phyloP scores from a whole-genome alignment of 2,888 invertebrate species.

The Acronicta alni region DNA sequence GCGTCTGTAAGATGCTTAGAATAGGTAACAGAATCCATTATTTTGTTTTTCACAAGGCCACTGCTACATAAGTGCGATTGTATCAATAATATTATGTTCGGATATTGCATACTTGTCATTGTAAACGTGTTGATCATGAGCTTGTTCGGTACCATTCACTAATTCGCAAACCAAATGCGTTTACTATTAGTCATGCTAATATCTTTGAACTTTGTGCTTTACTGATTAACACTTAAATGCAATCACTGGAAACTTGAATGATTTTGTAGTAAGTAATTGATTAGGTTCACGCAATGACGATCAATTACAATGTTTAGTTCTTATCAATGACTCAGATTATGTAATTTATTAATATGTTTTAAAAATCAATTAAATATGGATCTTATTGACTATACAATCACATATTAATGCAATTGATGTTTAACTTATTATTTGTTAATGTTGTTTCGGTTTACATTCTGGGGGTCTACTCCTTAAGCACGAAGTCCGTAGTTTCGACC shows the following conservation, averaged over 20 bases:
- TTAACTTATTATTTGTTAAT: too few species aligned
- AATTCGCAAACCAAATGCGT: conserved; percentile 26
- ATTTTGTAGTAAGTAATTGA: neutral
- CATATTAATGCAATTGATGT: too few species aligned
- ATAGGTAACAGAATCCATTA: neutral
- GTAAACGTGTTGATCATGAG: conserved; percentile 35
- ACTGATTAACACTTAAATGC: neutral
- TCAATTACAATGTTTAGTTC: neutral
- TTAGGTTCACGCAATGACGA: neutral
- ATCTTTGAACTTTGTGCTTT: conserved; percentile 1
- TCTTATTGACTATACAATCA: too few species aligned
- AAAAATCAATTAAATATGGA: too few species aligned
- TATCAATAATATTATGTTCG: conserved; percentile 17
- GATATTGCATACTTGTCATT: conserved; percentile 22
- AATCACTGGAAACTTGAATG: neutral
- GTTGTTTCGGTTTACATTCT: too few species aligned
- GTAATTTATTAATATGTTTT: too few species aligned
- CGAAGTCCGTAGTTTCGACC: too few species aligned
- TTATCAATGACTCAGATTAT: neutral
- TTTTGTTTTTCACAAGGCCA: conserved; percentile 22
- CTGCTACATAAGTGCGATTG: conserved; percentile 6
- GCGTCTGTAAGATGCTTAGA: too few species aligned
- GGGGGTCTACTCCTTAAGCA: too few species aligned
- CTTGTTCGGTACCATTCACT: conserved; percentile 25
- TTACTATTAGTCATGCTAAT: conserved; percentile 15